Evolutionary conservation across 2,797 vertebrate species (phyloP).

Genomic region (Eospalax fontanierii): DNA sequence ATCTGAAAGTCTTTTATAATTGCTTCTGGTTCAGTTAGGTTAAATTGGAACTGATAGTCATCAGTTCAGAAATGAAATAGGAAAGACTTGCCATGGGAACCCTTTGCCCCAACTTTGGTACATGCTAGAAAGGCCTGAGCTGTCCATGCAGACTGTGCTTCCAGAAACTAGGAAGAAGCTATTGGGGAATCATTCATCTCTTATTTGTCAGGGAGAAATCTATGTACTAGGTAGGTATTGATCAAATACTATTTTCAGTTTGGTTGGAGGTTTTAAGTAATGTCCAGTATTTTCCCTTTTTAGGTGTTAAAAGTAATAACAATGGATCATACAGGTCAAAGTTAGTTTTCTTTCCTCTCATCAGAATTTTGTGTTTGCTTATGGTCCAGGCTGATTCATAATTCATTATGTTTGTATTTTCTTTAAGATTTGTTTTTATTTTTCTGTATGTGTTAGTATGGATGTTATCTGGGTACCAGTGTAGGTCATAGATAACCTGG

Average conservation of each 20-base stretch:
- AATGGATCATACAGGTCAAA: conserved; percentile 14
- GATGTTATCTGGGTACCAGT: background rate
- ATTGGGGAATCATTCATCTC: background rate
- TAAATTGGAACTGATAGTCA: background rate
- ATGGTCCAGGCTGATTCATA: background rate
- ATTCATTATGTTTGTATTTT: background rate
- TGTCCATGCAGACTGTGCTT: background rate
- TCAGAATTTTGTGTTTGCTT: background rate
- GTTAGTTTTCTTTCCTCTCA: conserved; percentile 47
- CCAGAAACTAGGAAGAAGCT: background rate
- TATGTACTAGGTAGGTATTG: background rate
- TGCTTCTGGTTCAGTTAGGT: conserved; percentile 20
- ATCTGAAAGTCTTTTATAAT: conserved; percentile 27
- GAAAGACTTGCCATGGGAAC: background rate
- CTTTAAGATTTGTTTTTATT: background rate
- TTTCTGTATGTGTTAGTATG: background rate
- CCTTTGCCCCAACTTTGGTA: background rate
- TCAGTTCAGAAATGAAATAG: background rate
- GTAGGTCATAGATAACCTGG: background rate
- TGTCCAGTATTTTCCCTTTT: background rate
- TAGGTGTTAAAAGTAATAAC: background rate
- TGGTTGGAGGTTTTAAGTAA: conserved; percentile 57
- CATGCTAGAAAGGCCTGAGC: background rate
- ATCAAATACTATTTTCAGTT: conserved; percentile 17
- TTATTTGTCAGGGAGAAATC: background rate